Evolutionary conservation across 2,113 vertebrate species (phyloP), one percentile per base, ranked within the genome.

Genomic region (Eulemur macaco): DNA sequence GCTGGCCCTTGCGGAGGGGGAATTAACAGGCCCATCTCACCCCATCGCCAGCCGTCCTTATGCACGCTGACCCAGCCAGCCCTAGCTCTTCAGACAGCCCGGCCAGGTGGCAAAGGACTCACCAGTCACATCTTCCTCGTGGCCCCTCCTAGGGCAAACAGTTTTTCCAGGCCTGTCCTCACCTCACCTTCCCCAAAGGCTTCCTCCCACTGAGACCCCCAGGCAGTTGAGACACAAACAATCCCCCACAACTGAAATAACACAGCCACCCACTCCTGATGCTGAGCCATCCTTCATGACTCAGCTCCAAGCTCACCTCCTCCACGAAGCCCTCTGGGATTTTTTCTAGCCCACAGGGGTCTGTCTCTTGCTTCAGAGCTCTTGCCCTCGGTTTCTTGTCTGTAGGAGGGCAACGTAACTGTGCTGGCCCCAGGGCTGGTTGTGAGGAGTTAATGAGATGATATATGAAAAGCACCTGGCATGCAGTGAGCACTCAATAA

Each of bases 31-130:
- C 58, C 14, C 34, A 4, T 52, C 47, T 37, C 6, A 2, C 18
- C 34, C n/a, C 42, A 12, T 29, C 3, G 0, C 71, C 39, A 18
- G 56, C 37, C 23, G 37, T 25, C 10, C 37, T 39, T 6, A 23
- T n/a, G 8, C 5, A 2, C n/a, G 45, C 3, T 6, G 69, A 84
- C 34, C 64, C 25, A 0, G 0, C 71, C 39, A 18, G 68, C 68
- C 58, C 69, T 27, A 23, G 18, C 6, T 58, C 86, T 56, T 64
- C 31, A 31, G 63, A 73, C 17, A 73, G 21, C 45, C 52, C 25
- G 29, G 52, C 31, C 54, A 60, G 39, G 47, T 39, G 31, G 50
- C 82, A 42, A 74, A 82, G 34, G n/a, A 7, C 68, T 66, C 21
- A 52, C 17, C 39, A 60, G 58, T 60, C 68, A 20, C n/a, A 14